Evolutionary conservation across 2,113 vertebrate genomes (phyloP), one percentile per base, ranked within the genome.

Genomic region (Glaucomys volans): DNA sequence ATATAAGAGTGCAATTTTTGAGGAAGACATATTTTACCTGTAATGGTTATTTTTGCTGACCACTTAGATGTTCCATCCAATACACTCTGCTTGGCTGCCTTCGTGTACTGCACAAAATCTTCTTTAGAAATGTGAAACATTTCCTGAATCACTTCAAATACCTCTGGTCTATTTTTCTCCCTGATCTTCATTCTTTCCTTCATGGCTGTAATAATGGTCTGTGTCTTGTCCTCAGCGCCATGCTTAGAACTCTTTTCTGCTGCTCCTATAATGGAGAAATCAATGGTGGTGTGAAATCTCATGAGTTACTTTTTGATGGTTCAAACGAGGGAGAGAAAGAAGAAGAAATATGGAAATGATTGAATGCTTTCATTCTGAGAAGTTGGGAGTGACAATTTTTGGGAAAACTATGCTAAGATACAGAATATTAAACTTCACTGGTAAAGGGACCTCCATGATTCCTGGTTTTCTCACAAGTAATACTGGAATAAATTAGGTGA

Each of bases 161-260:
- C 99, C 50, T 99, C 99, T 0, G 99, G 99, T 1, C 99, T 98
- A 95, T 99, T 99, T 98, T 99, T 99, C 98, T 99, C 99, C 44
- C 99, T 98, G 96, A 99, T 99, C 97, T 99, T 99, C 99, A 99
- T 99, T 89, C 99, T 99, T 96, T 99, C 99, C 95, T 99, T 99
- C 99, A 99, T 99, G 52, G 99, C 99, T 97, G 99, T 99, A 96
- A 99, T 99, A 95, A 99, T 99, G 95, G 99, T 99, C 97, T 99
- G 99, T 54, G 99, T 99, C 98, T 99, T 99, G 98, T 99, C 99
- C 96, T 99, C 99, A 0, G 99, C 99, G 3, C 99, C 99, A 8
- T 99, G 99, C 96, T 99, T 99, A 35, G 99, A 99, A 98, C 99
- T 99, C 98, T 99, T 99, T 98, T 99, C 99, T 82, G 99, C 99